Percentiles rank a stretch among this genome's conserved stretches.
phyloP scores from a whole-genome alignment of 2,888 invertebrate species.

The Halictus quadricinctus region DNA sequence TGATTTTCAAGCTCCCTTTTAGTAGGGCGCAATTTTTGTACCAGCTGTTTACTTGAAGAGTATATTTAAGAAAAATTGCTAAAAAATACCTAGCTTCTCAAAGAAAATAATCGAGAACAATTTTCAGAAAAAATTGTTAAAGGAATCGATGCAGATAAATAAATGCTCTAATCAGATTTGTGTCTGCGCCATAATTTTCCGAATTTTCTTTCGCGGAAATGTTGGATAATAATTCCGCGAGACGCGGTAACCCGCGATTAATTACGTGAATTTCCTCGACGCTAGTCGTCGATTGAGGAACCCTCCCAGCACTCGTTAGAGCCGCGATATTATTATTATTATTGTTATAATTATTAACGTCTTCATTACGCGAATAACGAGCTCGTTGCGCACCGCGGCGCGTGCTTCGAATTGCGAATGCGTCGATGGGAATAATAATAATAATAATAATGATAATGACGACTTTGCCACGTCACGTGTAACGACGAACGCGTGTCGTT shows the following conservation, averaged over 20 bases:
- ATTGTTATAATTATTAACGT: slow-evolving; percentile 6
- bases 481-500: not conserved
- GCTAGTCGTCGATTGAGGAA: not conserved
- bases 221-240: not conserved
- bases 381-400: not conserved
- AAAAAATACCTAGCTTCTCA: not conserved
- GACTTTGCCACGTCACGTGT: not conserved
- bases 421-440: not conserved
- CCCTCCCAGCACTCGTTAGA: not conserved
- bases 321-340: not conserved
- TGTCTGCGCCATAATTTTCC: not conserved
- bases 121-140: not conserved
- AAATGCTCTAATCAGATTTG: not conserved
- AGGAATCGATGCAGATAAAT: not conserved
- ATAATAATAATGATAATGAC: not conserved
- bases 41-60: too few species aligned
- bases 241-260: not conserved
- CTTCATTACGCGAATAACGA: not conserved
- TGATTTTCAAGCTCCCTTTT: too few species aligned
- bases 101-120: too few species aligned
- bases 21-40: too few species aligned
- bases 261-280: not conserved
- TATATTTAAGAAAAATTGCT: not conserved
- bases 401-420: not conserved
- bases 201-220: not conserved